Evolutionary conservation across 2,888 invertebrate genomes (phyloP).

Genomic region (Thecocarcelia acutangulata): DNA sequence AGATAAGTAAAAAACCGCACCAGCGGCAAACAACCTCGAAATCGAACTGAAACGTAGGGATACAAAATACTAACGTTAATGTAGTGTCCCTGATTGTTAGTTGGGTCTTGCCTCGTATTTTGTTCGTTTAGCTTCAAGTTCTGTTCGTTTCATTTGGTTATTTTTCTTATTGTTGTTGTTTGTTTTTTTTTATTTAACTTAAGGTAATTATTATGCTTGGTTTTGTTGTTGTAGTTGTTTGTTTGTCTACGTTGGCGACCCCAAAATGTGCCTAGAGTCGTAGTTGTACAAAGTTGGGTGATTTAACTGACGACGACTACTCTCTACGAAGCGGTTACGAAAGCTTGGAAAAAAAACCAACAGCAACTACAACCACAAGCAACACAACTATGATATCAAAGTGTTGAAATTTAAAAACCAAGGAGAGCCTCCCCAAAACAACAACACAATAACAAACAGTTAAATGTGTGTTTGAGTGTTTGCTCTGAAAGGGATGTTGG

Average conservation of each 20-base stretch:
- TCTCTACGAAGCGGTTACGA: constrained; percentile 56
- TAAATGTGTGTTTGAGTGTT: constrained; percentile 10
- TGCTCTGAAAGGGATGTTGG: constrained; percentile 11
- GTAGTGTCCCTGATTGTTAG: constrained; percentile 67
- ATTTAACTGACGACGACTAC: constrained; percentile 36
- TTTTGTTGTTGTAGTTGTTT: constrained; percentile 36
- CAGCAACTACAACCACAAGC: constrained; percentile 8
- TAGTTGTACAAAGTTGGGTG: constrained; percentile 24
- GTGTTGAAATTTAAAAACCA: constrained; percentile 47
- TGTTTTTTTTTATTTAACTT: constrained; percentile 6
- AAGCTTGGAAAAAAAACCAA: constrained; percentile 54
- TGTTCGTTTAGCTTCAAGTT: constrained; percentile 34
- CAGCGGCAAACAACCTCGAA: constrained; percentile 79
- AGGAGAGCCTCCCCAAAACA: constrained; percentile 59
- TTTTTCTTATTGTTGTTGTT: constrained; percentile 10
- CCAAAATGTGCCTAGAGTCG: constrained; percentile 56
- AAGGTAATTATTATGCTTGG: constrained; percentile 20
- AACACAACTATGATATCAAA: neutral
- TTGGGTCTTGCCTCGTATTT: constrained; percentile 40
- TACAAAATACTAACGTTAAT: constrained; percentile 64
- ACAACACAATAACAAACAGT: constrained; percentile 29
- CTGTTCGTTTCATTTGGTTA: constrained; percentile 26
- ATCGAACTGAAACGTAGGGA: constrained; percentile 79
- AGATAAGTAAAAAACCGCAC: constrained; percentile 74
- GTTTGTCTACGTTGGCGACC: constrained; percentile 56